Percentiles rank a stretch among this genome's conserved stretches.
Conservation (phyloP, 2,113 vertebrate genomes). For the Climacteris rufus region DNA sequence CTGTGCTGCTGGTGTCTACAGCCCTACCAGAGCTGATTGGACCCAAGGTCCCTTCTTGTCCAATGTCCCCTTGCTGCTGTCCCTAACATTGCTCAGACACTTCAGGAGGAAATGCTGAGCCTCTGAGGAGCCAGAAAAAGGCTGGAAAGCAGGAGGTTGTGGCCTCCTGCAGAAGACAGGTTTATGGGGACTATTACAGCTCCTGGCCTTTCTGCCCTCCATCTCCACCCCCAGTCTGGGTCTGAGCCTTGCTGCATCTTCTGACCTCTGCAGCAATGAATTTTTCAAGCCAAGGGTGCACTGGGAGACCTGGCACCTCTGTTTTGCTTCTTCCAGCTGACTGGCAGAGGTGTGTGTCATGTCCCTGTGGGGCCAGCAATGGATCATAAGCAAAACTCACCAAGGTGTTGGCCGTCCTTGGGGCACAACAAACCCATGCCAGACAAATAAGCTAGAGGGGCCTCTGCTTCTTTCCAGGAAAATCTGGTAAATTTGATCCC, state of each 20-base stretch:
- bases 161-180: not conserved
- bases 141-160: not conserved
- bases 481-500: conserved; percentile 37
- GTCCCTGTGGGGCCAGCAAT: too few relatives aligned
- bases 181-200: not conserved
- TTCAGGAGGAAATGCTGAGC: not conserved
- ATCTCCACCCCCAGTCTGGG: not conserved
- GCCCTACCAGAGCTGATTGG: not conserved
- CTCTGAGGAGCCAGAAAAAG: too few relatives aligned
- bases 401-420: not conserved
- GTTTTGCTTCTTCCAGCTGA: not conserved
- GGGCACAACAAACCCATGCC: not conserved
- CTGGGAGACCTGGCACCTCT: not conserved
- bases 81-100: not conserved
- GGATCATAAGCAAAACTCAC: not conserved
- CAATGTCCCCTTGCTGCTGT: not conserved
- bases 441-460: not conserved
- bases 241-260: not conserved
- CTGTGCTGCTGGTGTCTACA: not conserved
- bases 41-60: not conserved
- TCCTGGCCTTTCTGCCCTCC: not conserved
- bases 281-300: not conserved
- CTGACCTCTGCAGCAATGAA: not conserved
- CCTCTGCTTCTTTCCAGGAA: conserved; percentile 45
- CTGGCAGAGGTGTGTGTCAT: not conserved